Evolutionary conservation across 2,888 invertebrate species (phyloP).

Genomic region (Cerceris rybyensis): DNA sequence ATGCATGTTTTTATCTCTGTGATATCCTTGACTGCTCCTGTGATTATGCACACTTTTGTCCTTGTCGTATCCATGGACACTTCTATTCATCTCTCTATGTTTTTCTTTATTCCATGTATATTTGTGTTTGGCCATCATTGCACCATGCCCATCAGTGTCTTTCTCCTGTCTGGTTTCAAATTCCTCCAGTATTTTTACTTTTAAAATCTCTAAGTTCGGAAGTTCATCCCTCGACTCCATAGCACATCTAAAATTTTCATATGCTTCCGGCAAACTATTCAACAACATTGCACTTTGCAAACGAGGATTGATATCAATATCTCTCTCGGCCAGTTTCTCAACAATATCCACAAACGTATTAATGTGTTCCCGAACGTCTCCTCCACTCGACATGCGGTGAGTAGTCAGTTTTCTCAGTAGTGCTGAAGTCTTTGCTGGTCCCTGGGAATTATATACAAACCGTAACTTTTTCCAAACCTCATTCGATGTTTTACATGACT

Average conservation of each 20-base stretch:
- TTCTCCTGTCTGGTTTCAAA: background rate
- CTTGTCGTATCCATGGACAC: too few relatives aligned
- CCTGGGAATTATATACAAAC: slow-evolving; percentile 16
- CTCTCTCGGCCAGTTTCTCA: slow-evolving; percentile 1
- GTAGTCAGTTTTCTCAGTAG: background rate
- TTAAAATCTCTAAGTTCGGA: background rate
- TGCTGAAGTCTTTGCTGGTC: slow-evolving; percentile 13
- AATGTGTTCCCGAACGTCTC: background rate
- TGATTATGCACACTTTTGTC: background rate
- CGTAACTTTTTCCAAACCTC: slow-evolving; percentile 24
- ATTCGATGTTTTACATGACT: slow-evolving; percentile 14
- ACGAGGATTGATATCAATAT: background rate
- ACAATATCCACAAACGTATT: background rate
- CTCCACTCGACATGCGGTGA: background rate
- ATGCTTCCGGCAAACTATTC: background rate
- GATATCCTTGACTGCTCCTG: background rate
- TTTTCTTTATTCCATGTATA: background rate
- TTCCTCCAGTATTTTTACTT: slow-evolving; percentile 3
- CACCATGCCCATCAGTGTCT: background rate
- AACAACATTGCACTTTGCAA: slow-evolving; percentile 1
- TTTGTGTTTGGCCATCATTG: background rate
- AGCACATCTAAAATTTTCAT: slow-evolving; percentile 4
- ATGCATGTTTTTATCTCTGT: background rate
- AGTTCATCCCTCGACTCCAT: background rate
- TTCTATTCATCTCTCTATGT: too few relatives aligned